Conservation (phyloP, 2,113 vertebrate species). For the Dendrocopos noguchii region DNA sequence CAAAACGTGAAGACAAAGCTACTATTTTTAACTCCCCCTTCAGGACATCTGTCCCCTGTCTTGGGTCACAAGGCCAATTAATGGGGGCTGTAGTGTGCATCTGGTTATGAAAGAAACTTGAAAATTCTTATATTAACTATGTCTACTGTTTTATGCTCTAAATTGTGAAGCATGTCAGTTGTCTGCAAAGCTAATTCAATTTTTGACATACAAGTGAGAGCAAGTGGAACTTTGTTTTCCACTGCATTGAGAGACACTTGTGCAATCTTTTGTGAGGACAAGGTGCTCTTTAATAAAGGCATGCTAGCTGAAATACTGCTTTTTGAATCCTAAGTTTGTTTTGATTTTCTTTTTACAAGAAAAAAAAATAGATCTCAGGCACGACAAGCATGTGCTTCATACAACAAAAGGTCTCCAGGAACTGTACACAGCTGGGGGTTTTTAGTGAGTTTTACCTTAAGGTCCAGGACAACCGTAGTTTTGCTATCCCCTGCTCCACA, state of each 20-base stretch:
- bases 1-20: neutral
- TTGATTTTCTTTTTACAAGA: neutral
- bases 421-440: neutral
- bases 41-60: fast-evolving
- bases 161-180: neutral
- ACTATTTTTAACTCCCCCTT: neutral
- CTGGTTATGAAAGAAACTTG: neutral
- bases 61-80: neutral
- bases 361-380: neutral
- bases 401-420: neutral
- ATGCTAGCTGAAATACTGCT: fast-evolving
- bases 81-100: neutral
- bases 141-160: no score
- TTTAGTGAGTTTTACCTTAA: neutral
- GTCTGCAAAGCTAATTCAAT: neutral
- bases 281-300: neutral
- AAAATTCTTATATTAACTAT: neutral
- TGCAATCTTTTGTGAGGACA: neutral
- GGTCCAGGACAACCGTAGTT: neutral
- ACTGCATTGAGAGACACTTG: neutral
- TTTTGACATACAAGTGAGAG: neutral
- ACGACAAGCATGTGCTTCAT: neutral
- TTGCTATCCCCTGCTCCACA: neutral
- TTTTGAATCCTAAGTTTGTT: neutral
- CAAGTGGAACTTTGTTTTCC: neutral